Evolutionary conservation across 2,113 vertebrate species (phyloP).

Genomic region (Calypte anna): DNA sequence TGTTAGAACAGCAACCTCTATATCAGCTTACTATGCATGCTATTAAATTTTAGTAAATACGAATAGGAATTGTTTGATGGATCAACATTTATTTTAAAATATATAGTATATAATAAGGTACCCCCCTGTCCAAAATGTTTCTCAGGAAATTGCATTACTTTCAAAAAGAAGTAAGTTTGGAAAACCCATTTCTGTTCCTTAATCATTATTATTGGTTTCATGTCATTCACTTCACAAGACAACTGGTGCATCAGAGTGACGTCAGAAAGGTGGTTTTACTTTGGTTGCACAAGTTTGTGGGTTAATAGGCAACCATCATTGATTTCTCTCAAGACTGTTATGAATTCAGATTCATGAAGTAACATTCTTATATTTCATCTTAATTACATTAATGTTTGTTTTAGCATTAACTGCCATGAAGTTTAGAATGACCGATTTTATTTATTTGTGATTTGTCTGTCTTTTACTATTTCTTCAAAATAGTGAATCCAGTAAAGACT

Average conservation of each 20-base stretch:
- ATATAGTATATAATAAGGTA: too few relatives aligned
- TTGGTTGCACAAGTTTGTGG: accelerated
- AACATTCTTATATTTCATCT: background rate
- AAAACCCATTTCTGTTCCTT: background rate
- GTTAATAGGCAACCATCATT: background rate
- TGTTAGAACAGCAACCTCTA: background rate
- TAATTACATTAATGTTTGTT: background rate
- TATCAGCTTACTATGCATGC: accelerated
- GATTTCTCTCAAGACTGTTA: background rate
- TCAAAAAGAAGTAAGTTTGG: background rate
- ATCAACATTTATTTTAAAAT: background rate
- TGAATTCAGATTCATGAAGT: background rate
- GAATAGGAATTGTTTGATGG: background rate
- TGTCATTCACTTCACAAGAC: background rate
- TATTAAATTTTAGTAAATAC: background rate
- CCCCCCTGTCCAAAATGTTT: background rate
- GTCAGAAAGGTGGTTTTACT: background rate
- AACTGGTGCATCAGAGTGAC: background rate
- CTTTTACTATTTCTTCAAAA: background rate
- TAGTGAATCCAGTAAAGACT: background rate
- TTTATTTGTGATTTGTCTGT: background rate
- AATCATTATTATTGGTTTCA: background rate
- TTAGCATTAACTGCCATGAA: background rate
- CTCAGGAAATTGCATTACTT: background rate
- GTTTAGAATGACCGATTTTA: background rate